These are phyloP conservation scores for Scytalopus superciliaris DNA, from an alignment of 2,113 vertebrate genomes.

Conservation along the genomic window DNA sequence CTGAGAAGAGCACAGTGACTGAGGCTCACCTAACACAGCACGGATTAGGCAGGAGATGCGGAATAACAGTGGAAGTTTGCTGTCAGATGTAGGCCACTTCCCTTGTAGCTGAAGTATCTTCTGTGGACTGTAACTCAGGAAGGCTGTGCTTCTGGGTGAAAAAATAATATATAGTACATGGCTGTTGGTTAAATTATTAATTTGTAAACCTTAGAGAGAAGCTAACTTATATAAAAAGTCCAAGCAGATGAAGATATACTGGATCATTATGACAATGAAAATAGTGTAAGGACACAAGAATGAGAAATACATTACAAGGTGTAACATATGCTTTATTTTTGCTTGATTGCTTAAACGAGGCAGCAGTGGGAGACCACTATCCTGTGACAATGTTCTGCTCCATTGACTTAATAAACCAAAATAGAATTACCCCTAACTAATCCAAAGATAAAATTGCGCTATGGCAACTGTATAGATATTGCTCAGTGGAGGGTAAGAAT, in stretches of 20 bases:
- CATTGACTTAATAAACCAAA: conserved; percentile 60
- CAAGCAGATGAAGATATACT: conserved; percentile 37
- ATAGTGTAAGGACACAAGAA: conserved; percentile 68
- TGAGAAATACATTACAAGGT: conserved; percentile 68
- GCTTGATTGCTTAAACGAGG: conserved; percentile 66
- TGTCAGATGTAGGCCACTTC: conserved; percentile 58
- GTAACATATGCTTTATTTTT: conserved; percentile 73
- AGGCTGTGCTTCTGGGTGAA: conserved; percentile 50
- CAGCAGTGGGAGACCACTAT: conserved; percentile 65
- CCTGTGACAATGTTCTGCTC: conserved; percentile 28
- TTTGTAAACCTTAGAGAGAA: conserved; percentile 54
- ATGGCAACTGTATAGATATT: background rate
- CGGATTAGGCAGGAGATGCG: background rate
- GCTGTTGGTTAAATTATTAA: conserved; percentile 65
- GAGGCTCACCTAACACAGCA: background rate
- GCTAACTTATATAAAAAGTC: conserved; percentile 66
- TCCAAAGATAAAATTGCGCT: background rate
- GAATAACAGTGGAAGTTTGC: background rate
- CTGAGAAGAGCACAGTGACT: background rate
- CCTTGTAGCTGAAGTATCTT: conserved; percentile 32
- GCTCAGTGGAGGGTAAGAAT: background rate
- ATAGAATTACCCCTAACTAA: conserved; percentile 51
- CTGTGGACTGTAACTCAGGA: conserved; percentile 1
- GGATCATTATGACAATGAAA: conserved; percentile 69
- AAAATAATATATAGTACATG: conserved; percentile 63